phyloP scores from a whole-genome alignment of 1,140 invertebrate species.

The Drosophila ambigua region DNA sequence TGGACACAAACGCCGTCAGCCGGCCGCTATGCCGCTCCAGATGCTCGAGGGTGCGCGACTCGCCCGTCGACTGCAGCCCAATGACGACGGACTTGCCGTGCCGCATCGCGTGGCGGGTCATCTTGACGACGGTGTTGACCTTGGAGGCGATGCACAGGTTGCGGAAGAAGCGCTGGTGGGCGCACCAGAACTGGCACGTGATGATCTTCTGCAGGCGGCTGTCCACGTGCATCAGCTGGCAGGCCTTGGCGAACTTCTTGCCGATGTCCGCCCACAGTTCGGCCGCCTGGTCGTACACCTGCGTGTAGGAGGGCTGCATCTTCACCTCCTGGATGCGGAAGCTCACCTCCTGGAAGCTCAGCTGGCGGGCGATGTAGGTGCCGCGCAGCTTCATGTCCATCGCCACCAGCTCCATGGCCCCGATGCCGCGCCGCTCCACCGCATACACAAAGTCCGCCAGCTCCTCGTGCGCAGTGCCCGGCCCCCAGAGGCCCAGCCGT shows the following conservation, averaged over 20 bases:
- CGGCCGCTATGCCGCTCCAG: slow-evolving; percentile 97
- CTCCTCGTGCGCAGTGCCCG: slow-evolving; percentile 96
- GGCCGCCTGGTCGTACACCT: slow-evolving; percentile 96
- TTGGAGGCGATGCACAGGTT: slow-evolving; percentile 99
- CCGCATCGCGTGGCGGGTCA: slow-evolving; percentile 94
- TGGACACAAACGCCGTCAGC: slow-evolving; percentile 98
- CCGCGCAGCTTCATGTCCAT: slow-evolving; percentile 99
- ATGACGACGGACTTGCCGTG: slow-evolving; percentile 99
- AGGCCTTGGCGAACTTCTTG: slow-evolving; percentile 96
- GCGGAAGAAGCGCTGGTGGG: slow-evolving; percentile 99
- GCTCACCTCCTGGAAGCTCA: slow-evolving; percentile 97
- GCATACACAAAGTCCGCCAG: slow-evolving; percentile 98
- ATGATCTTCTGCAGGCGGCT: slow-evolving; percentile 96
- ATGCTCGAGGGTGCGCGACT: slow-evolving; percentile 97
- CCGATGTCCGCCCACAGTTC: slow-evolving; percentile 97
- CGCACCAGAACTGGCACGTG: slow-evolving; percentile 99
- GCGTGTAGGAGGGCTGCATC: slow-evolving; percentile 92
- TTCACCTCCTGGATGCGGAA: slow-evolving; percentile 99
- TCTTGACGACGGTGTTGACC: slow-evolving; percentile 92
- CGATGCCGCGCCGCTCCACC: slow-evolving; percentile 98
- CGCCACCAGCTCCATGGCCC: slow-evolving; percentile 99
- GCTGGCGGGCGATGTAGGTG: slow-evolving; percentile 98
- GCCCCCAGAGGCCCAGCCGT: slow-evolving; percentile 98
- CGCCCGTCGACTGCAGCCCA: slow-evolving; percentile 98
- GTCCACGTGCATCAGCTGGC: slow-evolving; percentile 96